These are phyloP conservation scores for Rhinolophus ferrumequinum DNA, from an alignment of 2,113 vertebrate species.

Conservation along the genomic window DNA sequence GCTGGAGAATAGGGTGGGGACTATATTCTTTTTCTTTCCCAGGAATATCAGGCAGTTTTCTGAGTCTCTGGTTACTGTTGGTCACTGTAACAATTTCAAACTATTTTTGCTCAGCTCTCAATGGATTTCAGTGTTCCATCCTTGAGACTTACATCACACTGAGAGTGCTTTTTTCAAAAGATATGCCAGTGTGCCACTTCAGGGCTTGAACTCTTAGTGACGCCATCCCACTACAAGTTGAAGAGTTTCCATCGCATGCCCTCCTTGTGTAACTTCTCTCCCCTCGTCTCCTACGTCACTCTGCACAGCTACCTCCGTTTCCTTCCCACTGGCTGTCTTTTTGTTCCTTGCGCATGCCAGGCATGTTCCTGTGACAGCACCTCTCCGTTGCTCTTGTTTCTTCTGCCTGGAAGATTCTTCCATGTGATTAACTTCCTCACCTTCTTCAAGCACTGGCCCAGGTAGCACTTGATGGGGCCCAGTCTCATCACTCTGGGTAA, in stretches of 20 bases:
- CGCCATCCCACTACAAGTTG: not conserved
- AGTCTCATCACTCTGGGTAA: too few species aligned
- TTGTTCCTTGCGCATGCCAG: not conserved
- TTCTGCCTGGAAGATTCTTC: not conserved
- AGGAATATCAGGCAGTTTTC: not conserved
- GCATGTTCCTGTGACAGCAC: not conserved
- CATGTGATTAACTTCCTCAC: not conserved
- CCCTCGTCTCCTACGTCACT: too few species aligned
- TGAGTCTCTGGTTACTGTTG: not conserved
- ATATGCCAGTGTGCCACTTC: accelerated
- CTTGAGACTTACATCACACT: not conserved
- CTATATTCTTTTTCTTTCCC: not conserved
- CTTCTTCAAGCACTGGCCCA: not conserved
- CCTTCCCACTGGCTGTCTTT: not conserved
- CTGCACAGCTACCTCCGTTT: not conserved
- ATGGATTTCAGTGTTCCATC: not conserved
- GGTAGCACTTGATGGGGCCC: not conserved
- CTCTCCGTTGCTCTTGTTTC: too few species aligned
- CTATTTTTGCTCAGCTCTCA: not conserved
- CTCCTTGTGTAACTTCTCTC: not conserved
- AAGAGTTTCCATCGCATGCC: accelerated
- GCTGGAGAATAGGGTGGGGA: not conserved
- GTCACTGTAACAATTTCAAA: not conserved
- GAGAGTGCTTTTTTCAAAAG: not conserved
- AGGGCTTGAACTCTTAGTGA: not conserved